These are phyloP conservation scores for Bos indicus DNA, from an alignment of 2,113 vertebrate genomes.

Conservation along the genomic window DNA sequence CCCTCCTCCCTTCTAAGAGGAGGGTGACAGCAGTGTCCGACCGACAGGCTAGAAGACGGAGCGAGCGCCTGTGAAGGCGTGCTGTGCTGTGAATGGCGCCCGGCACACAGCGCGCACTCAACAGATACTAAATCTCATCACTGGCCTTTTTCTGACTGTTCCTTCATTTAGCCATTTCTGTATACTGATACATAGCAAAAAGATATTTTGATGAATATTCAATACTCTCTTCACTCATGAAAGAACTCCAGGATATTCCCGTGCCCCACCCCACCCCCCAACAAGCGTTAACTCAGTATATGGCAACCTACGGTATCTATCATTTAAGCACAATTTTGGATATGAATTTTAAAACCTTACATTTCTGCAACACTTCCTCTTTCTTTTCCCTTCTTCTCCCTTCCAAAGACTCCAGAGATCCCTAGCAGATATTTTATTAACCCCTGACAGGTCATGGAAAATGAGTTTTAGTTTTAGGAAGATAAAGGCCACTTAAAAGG, in stretches of 20 bases:
- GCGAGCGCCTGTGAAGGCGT: fast-evolving
- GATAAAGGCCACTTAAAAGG: not conserved
- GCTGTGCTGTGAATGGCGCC: fast-evolving
- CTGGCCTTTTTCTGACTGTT: not conserved
- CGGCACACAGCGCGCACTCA: too few species aligned
- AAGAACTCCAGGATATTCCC: not conserved
- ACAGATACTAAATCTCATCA: fast-evolving
- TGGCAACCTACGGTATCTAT: not conserved
- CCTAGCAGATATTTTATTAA: not conserved
- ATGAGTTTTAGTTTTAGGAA: not conserved
- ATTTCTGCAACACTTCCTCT: not conserved
- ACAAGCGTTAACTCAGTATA: not conserved
- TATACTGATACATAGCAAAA: not conserved
- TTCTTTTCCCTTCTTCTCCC: not conserved
- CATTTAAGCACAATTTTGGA: not conserved
- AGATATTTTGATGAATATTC: not conserved
- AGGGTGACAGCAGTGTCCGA: fast-evolving
- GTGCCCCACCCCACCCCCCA: not conserved
- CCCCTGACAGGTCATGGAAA: not conserved
- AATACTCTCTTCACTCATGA: not conserved
- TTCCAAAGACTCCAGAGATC: not conserved
- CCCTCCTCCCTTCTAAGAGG: not conserved
- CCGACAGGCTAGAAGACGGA: not conserved
- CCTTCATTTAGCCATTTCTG: not conserved
- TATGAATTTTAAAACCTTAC: not conserved